Evolutionary conservation across 2,797 vertebrate species (phyloP).

Genomic region (Pseudocheirus occidentalis): DNA sequence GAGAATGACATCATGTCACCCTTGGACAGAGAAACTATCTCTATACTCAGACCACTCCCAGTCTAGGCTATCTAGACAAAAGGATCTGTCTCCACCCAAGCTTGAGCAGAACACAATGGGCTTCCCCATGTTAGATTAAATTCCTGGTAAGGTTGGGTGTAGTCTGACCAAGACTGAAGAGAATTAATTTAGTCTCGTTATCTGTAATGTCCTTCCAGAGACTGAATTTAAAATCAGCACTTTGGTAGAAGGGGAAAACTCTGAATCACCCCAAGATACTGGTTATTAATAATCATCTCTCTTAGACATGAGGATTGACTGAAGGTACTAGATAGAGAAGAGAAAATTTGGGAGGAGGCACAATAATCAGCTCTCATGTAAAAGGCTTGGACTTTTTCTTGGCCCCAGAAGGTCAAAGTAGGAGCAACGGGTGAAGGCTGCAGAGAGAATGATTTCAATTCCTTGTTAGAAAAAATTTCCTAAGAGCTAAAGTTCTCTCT

Average conservation of each 20-base stretch:
- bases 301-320: background rate
- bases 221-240: background rate
- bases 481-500: background rate
- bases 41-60: background rate
- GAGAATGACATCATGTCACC: background rate
- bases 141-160: background rate
- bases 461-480: background rate
- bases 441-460: background rate
- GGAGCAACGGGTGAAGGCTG: background rate
- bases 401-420: background rate
- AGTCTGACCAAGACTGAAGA: background rate
- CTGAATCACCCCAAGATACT: background rate
- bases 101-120: background rate
- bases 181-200: background rate
- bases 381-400: background rate
- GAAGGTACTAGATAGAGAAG: background rate
- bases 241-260: background rate
- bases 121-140: background rate
- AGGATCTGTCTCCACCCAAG: background rate
- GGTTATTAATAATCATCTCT: background rate
- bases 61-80: background rate
- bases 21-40: background rate
- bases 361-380: background rate
- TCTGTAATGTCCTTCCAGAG: background rate
- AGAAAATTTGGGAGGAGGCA: background rate